Evolutionary conservation across 2,797 vertebrate species (phyloP).

Genomic region (Cynodonichthys magdalenae): DNA sequence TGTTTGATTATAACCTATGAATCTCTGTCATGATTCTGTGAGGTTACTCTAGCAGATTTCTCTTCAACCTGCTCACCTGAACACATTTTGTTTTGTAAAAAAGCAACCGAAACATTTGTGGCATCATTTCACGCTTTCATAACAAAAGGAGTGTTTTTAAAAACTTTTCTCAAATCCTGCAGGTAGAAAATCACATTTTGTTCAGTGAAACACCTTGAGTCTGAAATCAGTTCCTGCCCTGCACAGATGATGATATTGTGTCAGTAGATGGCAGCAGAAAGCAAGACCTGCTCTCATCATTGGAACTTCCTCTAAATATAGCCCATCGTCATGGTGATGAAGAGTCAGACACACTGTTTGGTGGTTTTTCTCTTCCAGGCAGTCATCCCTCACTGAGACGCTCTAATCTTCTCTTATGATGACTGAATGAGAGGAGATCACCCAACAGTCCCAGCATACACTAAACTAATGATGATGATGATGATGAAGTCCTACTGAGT

Average conservation of each 20-base stretch:
- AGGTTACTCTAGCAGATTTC: too few relatives aligned
- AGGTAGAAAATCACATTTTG: neutral
- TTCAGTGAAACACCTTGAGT: neutral
- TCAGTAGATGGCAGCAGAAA: conserved; percentile 42
- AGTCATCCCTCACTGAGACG: neutral
- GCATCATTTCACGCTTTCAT: too few relatives aligned
- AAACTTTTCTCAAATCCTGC: neutral
- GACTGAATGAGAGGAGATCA: conserved; percentile 1
- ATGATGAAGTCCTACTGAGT: neutral
- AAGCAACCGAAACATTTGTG: too few relatives aligned
- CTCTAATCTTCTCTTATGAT: neutral
- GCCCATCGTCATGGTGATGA: conserved; percentile 38
- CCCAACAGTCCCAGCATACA: neutral
- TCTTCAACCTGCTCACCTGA: too few relatives aligned
- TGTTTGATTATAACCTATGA: too few relatives aligned
- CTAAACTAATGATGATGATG: neutral
- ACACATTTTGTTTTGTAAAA: too few relatives aligned
- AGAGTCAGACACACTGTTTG: conserved; percentile 13
- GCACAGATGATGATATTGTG: neutral
- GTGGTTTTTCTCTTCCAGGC: neutral
- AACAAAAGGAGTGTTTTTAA: conserved; percentile 7
- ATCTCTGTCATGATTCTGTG: too few relatives aligned
- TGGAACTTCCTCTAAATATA: conserved; percentile 35
- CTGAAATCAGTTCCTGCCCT: neutral
- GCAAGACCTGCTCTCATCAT: neutral